These are phyloP conservation scores for Montipora capitata DNA, from an alignment of 92 coral and sea anemone species.

Conservation along the genomic window DNA sequence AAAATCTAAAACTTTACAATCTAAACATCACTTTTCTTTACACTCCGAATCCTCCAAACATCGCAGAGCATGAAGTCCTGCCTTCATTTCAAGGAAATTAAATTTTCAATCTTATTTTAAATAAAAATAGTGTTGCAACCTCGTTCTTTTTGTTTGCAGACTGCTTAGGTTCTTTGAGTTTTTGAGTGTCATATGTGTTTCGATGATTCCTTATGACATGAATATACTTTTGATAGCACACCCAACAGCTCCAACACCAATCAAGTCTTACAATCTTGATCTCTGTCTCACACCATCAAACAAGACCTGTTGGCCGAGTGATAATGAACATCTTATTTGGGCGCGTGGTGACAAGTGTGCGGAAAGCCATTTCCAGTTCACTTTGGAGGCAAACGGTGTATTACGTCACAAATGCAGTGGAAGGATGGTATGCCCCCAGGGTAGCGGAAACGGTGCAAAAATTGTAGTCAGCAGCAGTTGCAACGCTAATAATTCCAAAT, in stretches of 20 bases:
- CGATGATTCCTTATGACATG: neutral
- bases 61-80: too few species aligned
- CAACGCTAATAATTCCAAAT: constrained; percentile 69
- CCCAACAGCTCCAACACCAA: constrained; percentile 73
- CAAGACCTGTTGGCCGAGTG: constrained; percentile 58
- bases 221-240: constrained; percentile 5
- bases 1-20: too few species aligned
- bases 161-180: too few species aligned
- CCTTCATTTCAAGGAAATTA: too few species aligned
- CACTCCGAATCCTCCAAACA: too few species aligned
- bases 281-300: constrained; percentile 62
- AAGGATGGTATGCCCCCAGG: constrained; percentile 74
- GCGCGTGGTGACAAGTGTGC: constrained; percentile 59
- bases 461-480: constrained; percentile 76
- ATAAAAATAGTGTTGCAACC: too few species aligned
- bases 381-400: constrained; percentile 67
- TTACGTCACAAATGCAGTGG: constrained; percentile 81
- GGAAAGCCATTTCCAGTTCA: constrained; percentile 66
- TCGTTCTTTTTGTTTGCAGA: too few species aligned
- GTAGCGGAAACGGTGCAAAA: constrained; percentile 62
- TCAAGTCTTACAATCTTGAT: constrained; percentile 52
- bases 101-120: too few species aligned
- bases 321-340: constrained; percentile 36
- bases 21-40: too few species aligned
- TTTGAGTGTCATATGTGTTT: too few species aligned